phyloP scores from a whole-genome alignment of 2,888 invertebrate genomes.

The Abrostola tripartita region DNA sequence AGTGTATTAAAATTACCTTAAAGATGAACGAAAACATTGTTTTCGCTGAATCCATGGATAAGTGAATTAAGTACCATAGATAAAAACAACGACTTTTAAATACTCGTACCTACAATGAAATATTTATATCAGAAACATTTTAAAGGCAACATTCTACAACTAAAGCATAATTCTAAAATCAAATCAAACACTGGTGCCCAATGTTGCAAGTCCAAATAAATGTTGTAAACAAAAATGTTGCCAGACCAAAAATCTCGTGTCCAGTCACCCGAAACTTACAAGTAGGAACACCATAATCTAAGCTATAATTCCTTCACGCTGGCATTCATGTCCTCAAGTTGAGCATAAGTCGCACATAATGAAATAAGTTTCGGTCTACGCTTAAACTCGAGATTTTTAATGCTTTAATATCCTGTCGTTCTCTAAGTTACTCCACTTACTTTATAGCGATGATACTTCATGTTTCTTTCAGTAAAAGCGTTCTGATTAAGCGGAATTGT shows the following conservation, averaged over 20 bases:
- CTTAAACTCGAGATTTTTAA: slow-evolving; percentile 57
- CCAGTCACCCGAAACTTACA: background rate
- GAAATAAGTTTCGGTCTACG: slow-evolving; percentile 59
- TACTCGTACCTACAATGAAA: too few species aligned
- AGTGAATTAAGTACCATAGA: too few species aligned
- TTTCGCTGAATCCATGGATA: too few species aligned
- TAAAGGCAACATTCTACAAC: too few species aligned
- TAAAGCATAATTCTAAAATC: too few species aligned
- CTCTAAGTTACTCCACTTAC: slow-evolving; percentile 41
- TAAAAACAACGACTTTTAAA: too few species aligned
- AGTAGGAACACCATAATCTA: slow-evolving; percentile 42
- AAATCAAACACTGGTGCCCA: too few species aligned
- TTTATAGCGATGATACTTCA: slow-evolving; percentile 40
- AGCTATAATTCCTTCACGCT: slow-evolving; percentile 48
- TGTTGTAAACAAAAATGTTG: too few species aligned
- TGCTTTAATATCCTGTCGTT: slow-evolving; percentile 54
- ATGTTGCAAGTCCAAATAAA: too few species aligned
- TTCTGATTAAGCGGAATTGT: slow-evolving; percentile 21
- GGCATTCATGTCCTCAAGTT: slow-evolving; percentile 56
- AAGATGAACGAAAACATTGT: too few species aligned
- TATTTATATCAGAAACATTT: too few species aligned
- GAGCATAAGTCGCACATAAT: slow-evolving; percentile 61
- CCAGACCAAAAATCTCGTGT: background rate
- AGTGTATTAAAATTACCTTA: too few species aligned
- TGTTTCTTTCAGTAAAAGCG: slow-evolving; percentile 29